Evolutionary conservation across 1,140 invertebrate genomes (phyloP).

Genomic region (Papilio machaon): DNA sequence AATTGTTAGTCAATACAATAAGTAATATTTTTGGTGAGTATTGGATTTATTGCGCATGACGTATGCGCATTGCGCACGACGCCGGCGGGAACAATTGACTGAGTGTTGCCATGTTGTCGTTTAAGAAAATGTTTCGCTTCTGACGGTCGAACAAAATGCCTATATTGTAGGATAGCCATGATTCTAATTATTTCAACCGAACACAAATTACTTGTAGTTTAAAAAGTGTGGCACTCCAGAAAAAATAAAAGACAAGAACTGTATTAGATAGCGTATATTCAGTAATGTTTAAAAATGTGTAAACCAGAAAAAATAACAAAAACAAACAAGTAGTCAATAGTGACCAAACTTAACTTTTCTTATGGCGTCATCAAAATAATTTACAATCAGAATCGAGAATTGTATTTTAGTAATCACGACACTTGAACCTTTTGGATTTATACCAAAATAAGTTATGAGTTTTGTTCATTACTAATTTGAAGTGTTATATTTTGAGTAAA

Average conservation of each 20-base stretch:
- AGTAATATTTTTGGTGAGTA: conserved; percentile 28
- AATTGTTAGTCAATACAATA: conserved; percentile 35
- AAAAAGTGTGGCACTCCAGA: too few species aligned
- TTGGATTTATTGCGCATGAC: conserved; percentile 34
- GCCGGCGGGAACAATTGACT: conserved; percentile 42
- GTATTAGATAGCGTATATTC: too few species aligned
- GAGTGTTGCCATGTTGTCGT: conserved; percentile 43
- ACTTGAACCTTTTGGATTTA: conserved; percentile 6
- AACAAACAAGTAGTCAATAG: not conserved
- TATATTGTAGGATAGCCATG: conserved; percentile 34
- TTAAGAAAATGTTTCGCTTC: conserved; percentile 46
- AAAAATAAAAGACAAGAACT: too few species aligned
- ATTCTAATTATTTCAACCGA: not conserved
- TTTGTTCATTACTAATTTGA: not conserved
- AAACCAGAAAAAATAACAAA: too few species aligned
- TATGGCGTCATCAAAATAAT: not conserved
- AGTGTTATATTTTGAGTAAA: not conserved
- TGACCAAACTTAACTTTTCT: not conserved
- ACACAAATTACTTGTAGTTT: not conserved
- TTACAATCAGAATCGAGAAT: not conserved
- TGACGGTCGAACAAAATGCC: conserved; percentile 34
- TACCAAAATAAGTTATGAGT: not conserved
- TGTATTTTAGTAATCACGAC: not conserved
- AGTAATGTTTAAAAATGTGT: too few species aligned
- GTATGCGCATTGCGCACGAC: conserved; percentile 42